Evolutionary conservation across 1,140 invertebrate species (phyloP), one percentile per base, ranked within the genome.

Genomic region (Habropoda laboriosa): DNA sequence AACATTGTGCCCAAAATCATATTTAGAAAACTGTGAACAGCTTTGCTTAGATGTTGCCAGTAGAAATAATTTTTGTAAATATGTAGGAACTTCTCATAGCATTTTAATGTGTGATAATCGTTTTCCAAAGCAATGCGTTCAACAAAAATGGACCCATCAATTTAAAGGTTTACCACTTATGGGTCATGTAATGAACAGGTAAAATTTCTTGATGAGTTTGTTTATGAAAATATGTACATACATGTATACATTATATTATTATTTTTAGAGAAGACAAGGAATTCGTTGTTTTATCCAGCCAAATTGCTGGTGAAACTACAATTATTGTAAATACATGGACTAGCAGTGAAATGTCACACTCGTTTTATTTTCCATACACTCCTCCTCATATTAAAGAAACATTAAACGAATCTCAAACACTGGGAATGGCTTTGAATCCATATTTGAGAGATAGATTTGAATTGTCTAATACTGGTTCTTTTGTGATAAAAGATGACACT

Each of bases 111-210:
- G 89, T 16, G 92, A 93, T 70, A 89, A 82, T 79, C 89, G 92
- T 40, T 88, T 75, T 18, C 84, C 88, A 16, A 78, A 86, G 16
- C 60, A 80, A 16, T 83, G 86, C 8, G 82, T 92, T n/a, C 77
- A 80, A 40, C 92, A 93, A 85, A 93, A 92, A 77, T 93, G 92
- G 92, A 93, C 89, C 30, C 92, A 93, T 84, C 87, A 91, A n/a
- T 89, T 93, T 1, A 89, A 91, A 81, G 88, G 87, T 77, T 80
- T 90, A 32, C 92, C 92, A 1, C 53, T 92, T 64, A 79, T 87
- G 42, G 86, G 74, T n/a, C 63, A 87, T 72, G 42, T 82, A 68
- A 76, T 76, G 27, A 73, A 78, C n/a, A 90, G 81, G 89, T 90
- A 86, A 81, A 32, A 49, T 35, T 21, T 57, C 7, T 38, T 66